Conservation (phyloP, 2,888 invertebrate species). For the Harmothoe impar region DNA sequence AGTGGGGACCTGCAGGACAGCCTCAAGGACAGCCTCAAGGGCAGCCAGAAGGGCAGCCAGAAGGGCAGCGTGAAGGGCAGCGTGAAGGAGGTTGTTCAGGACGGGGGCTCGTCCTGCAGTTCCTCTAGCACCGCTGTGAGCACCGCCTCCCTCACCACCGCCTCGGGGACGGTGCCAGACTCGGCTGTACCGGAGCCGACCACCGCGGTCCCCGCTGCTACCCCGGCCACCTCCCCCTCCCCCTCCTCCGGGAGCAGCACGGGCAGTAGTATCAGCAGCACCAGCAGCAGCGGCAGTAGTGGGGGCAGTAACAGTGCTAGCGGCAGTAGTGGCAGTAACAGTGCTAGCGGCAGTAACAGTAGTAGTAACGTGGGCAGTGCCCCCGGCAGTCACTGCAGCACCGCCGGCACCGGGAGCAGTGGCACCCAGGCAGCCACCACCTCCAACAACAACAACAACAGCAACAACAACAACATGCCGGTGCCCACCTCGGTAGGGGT, state of each 20-base stretch:
- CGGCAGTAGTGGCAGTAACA: background rate
- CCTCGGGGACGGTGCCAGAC: background rate
- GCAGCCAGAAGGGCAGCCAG: background rate
- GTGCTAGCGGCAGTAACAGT: background rate
- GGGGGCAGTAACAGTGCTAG: background rate
- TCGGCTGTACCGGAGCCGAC: background rate
- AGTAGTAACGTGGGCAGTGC: background rate
- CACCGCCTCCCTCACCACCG: background rate
- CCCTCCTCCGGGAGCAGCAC: background rate
- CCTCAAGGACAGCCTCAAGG: background rate
- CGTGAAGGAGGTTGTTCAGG: too few species aligned
- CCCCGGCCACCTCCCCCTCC: background rate
- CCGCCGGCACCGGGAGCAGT: background rate
- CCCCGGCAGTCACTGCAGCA: background rate
- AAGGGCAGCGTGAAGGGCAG: background rate
- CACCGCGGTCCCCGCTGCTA: background rate
- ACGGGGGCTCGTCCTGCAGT: background rate
- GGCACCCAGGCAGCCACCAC: background rate
- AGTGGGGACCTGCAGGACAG: background rate
- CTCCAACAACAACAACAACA: background rate
- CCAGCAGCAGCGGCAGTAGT: too few species aligned
- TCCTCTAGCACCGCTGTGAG: background rate
- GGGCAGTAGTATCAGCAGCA: too few species aligned
- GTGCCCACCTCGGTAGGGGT: background rate
- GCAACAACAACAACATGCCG: background rate